A percentile compares a stretch with the other conserved stretches of the same genome.
phyloP scores from a whole-genome alignment of 2,888 invertebrate species.

The Parthenolecanium corni region DNA sequence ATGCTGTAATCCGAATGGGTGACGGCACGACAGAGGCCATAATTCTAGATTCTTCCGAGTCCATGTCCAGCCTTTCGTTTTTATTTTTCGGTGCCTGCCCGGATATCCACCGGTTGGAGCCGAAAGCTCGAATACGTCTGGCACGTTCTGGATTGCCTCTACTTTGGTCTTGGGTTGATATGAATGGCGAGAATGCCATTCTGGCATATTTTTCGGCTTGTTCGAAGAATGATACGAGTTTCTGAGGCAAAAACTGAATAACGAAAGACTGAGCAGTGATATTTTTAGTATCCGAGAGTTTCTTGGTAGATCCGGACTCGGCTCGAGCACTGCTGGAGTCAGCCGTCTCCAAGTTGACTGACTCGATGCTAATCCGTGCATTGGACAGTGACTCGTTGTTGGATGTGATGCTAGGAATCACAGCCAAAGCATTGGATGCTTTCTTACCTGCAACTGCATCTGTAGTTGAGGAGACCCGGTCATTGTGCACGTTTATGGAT shows the following conservation, averaged over 20 bases:
- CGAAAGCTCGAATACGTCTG: constrained; percentile 13
- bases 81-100: background rate
- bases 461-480: too few species aligned
- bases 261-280: constrained; percentile 42
- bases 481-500: constrained; percentile 11
- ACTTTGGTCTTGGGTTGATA: constrained; percentile 21
- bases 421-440: too few species aligned
- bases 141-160: background rate
- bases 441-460: too few species aligned
- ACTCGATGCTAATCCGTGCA: too few species aligned
- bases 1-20: background rate
- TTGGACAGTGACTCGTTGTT: too few species aligned
- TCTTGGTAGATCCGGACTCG: background rate
- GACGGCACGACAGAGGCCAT: background rate
- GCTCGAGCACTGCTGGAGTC: constrained; percentile 35
- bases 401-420: too few species aligned
- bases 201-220: constrained; percentile 71
- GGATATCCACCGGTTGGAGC: constrained; percentile 7
- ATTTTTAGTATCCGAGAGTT: constrained; percentile 33
- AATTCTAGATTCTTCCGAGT: constrained; percentile 1
- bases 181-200: constrained; percentile 40
- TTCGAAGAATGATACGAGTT: constrained; percentile 64
- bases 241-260: constrained; percentile 66
- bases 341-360: constrained; percentile 30
- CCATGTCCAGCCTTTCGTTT: constrained; percentile 7